These are phyloP conservation scores for Diachasmimorpha longicaudata DNA, from an alignment of 1,140 invertebrate species.

Conservation along the genomic window DNA sequence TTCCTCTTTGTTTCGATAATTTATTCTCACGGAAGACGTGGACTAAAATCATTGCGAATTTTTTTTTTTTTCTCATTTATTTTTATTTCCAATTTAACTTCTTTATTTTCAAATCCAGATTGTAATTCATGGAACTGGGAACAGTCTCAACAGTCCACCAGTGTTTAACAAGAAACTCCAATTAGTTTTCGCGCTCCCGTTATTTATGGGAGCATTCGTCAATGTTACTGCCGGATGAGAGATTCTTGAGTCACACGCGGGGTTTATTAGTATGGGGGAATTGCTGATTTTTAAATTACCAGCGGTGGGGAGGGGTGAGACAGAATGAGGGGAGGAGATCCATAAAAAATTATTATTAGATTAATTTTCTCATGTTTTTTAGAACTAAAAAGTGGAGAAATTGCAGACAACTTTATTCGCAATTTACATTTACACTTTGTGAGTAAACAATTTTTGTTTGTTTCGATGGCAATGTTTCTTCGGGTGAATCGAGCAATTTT, in stretches of 20 bases:
- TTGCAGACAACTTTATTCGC: too few relatives aligned
- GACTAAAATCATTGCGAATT: not conserved
- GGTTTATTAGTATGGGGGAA: not conserved
- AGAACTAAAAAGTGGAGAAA: too few relatives aligned
- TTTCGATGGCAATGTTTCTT: too few relatives aligned
- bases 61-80: too few relatives aligned
- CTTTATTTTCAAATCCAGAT: constrained; percentile 3
- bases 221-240: constrained; percentile 45
- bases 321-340: not conserved
- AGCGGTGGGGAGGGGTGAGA: not conserved
- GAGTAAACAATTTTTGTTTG: too few relatives aligned
- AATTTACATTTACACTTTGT: too few relatives aligned
- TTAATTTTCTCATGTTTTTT: too few relatives aligned
- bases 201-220: constrained; percentile 50
- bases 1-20: too few relatives aligned
- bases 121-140: constrained; percentile 3
- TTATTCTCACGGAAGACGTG: too few relatives aligned
- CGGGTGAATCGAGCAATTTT: too few relatives aligned
- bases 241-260: constrained; percentile 33
- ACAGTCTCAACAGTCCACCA: constrained; percentile 4
- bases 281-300: constrained; percentile 37
- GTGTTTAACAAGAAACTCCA: constrained; percentile 42
- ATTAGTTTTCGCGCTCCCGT: constrained; percentile 46
- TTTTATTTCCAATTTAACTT: not conserved
- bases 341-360: not conserved